Evolutionary conservation across 2,888 invertebrate genomes (phyloP).

Genomic region (Incurvaria masculella): DNA sequence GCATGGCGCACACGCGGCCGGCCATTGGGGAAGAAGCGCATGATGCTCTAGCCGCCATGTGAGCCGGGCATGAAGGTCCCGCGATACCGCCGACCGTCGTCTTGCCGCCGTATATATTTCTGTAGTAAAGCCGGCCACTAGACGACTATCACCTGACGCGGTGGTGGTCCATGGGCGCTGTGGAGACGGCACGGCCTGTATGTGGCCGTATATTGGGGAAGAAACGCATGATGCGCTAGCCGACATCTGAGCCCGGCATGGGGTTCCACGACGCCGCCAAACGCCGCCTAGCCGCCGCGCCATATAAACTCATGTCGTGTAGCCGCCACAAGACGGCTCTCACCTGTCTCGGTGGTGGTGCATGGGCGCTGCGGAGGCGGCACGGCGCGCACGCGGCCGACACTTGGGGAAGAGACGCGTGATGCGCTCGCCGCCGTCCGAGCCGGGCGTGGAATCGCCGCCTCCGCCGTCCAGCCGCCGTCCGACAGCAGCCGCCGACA

Average conservation of each 20-base stretch:
- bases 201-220: constrained; percentile 86
- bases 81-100: too few relatives aligned
- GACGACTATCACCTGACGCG: constrained; percentile 47
- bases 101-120: too few relatives aligned
- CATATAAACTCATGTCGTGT: too few relatives aligned
- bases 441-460: constrained; percentile 52
- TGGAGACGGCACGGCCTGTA: constrained; percentile 51
- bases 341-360: constrained; percentile 49
- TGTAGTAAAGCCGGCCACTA: too few relatives aligned
- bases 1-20: constrained; percentile 64
- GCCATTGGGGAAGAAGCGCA: constrained; percentile 84
- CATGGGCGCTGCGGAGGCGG: constrained; percentile 51
- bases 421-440: constrained; percentile 68
- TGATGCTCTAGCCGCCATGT: constrained; percentile 71
- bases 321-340: too few relatives aligned
- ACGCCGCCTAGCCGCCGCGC: too few relatives aligned
- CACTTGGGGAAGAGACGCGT: constrained; percentile 86
- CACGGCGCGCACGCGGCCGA: constrained; percentile 65
- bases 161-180: constrained; percentile 52
- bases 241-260: constrained; percentile 52
- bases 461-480: constrained; percentile 25
- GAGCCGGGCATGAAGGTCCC: constrained; percentile 52
- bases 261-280: too few relatives aligned
- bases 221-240: constrained; percentile 77
- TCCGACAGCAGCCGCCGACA: constrained; percentile 33